Base-by-base conservation (phyloP, 2,888 invertebrate species). In the Drosophila pseudotalamancana region DNA sequence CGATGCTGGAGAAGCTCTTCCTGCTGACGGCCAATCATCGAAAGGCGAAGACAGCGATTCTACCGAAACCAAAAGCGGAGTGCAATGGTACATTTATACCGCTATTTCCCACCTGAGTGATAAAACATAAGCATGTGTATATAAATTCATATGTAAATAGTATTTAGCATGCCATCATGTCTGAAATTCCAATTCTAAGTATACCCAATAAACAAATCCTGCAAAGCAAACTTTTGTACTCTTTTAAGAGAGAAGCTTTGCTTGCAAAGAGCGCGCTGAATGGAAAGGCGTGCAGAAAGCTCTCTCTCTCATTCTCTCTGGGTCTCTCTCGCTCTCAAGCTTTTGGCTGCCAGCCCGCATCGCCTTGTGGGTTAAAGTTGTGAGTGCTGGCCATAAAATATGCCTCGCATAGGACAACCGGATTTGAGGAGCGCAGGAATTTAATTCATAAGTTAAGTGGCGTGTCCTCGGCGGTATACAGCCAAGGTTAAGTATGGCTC, bases 391-490 rank as follows among this genome's bases (percentile, higher is more conserved):
- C 53, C 70, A 57, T 74, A 57, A 68, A 72, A 72, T 68, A 60
- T 63, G 55, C 16, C 54, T 19, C 56, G 12, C 56, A 60, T 56
- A 34, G 32, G 72, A 53, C 54, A 53, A 50, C 66, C 34, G 71
- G 53, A 72, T 55, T 72, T 72, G 65, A 62, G 46, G 42, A 70
- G 77, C 63, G 40, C 62, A 63, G 76, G 77, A 75, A 81, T 79
- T 84, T 77, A 77, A 84, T 84, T 84, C 85, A 83, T 81, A 79
- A 77, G 82, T 79, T 72, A 72, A 84, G 82, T 77, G 79, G 67
- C 74, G 82, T 85, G 79, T 84, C 82, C 82, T 84, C 85, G 82
- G 72, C 64, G 66, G 65, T 75, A 72, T 70, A 74, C 62, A 84
- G 82, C 85, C 82, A 83, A 83, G 82, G 82, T 83, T 83, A 84